Percentiles rank a stretch among this genome's conserved stretches.
Evolutionary conservation across 2,113 vertebrate species (phyloP).

Genomic region (Eulemur rufifrons): DNA sequence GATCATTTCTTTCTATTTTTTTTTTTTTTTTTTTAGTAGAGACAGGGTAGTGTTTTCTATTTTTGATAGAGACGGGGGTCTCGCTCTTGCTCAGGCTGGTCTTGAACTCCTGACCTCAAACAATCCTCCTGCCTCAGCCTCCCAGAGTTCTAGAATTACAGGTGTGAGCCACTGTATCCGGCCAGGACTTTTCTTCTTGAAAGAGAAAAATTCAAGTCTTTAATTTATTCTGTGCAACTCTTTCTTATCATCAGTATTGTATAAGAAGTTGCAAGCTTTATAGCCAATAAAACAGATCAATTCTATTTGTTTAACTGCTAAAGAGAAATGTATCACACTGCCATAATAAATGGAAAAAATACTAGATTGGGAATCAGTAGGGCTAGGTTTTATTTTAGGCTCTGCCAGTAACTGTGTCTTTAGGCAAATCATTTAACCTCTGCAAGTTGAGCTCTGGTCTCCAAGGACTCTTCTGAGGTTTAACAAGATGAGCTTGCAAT

Average conservation of each 20-base stretch:
- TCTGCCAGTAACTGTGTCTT: background rate
- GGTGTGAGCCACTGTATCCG: too few relatives aligned
- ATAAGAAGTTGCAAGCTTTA: background rate
- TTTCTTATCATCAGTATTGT: background rate
- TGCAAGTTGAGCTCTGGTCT: background rate
- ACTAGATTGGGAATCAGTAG: background rate
- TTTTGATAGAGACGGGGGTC: too few relatives aligned
- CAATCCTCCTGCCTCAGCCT: too few relatives aligned
- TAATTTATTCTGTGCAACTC: background rate
- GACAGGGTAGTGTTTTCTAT: too few relatives aligned
- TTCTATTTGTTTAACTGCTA: background rate
- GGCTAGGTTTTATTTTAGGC: background rate
- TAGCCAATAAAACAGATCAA: background rate
- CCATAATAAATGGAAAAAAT: background rate
- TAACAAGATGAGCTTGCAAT: constrained; percentile 50
- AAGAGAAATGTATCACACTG: background rate
- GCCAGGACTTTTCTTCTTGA: background rate
- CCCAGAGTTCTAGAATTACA: too few relatives aligned
- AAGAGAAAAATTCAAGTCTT: background rate
- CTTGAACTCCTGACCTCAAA: too few relatives aligned
- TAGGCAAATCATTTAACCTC: background rate
- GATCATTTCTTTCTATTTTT: too few relatives aligned
- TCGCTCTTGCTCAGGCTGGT: too few relatives aligned
- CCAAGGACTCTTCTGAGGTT: background rate
- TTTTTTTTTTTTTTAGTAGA: too few relatives aligned